These are phyloP conservation scores for Sebastes taczanowskii DNA, from an alignment of 2,797 vertebrate species.

Conservation along the genomic window DNA sequence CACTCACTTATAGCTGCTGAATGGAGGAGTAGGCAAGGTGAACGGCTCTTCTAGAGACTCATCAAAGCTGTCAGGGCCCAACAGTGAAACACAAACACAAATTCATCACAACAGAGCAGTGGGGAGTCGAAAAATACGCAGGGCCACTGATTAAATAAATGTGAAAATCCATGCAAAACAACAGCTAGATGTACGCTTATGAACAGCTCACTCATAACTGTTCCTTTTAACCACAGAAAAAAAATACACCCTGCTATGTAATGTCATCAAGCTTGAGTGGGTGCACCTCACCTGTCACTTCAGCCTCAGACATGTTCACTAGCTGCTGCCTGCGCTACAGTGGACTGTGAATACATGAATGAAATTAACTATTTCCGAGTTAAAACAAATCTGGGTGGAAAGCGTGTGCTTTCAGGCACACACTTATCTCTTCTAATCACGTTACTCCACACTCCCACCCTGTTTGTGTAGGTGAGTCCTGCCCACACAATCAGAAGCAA, in stretches of 20 bases:
- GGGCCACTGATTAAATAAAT: background rate
- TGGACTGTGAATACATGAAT: constrained; percentile 33
- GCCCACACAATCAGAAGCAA: constrained; percentile 28
- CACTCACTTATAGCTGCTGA: constrained; percentile 88
- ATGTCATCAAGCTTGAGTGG: background rate
- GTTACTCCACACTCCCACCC: constrained; percentile 39
- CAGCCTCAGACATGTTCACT: constrained; percentile 16
- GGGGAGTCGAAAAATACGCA: background rate
- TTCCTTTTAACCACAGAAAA: background rate
- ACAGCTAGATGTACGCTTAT: background rate
- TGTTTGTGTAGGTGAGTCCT: constrained; percentile 37
- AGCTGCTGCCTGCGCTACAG: constrained; percentile 18
- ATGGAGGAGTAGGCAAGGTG: constrained; percentile 76
- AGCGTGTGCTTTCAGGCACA: constrained; percentile 36
- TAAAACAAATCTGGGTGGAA: constrained; percentile 19
- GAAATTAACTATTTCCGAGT: constrained; percentile 23
- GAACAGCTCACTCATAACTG: background rate
- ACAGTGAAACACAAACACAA: constrained; percentile 74
- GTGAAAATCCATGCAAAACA: background rate
- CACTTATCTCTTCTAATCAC: constrained; percentile 49
- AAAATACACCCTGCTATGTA: background rate
- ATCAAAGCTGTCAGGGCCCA: constrained; percentile 83
- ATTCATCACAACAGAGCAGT: constrained; percentile 49
- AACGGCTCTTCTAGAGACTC: constrained; percentile 83
- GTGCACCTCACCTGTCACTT: constrained; percentile 1